Evolutionary conservation across 2,113 vertebrate genomes (phyloP).

Genomic region (Nycticryphes semicollaris): DNA sequence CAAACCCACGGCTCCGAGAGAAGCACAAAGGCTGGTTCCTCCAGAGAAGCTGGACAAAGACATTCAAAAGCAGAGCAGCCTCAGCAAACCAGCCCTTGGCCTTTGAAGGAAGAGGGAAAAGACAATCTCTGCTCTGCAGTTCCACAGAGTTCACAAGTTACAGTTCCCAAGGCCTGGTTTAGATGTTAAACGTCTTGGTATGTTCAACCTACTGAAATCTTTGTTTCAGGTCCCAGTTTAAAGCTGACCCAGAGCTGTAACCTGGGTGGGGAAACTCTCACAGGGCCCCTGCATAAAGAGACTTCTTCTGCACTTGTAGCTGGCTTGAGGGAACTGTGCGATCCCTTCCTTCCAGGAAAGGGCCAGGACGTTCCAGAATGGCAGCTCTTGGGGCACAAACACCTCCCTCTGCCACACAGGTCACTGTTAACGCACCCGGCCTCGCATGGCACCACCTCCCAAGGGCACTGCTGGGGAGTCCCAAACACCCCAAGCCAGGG

Average conservation of each 20-base stretch:
- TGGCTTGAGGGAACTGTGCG: too few relatives aligned
- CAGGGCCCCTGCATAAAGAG: too few relatives aligned
- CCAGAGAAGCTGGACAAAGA: not conserved
- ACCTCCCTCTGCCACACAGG: not conserved
- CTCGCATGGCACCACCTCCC: not conserved
- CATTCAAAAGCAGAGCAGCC: not conserved
- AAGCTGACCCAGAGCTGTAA: not conserved
- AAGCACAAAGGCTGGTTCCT: accelerated
- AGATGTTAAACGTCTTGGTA: not conserved
- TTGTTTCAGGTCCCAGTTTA: too few relatives aligned
- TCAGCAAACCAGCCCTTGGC: accelerated
- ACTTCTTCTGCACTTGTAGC: too few relatives aligned
- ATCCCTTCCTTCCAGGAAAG: not conserved
- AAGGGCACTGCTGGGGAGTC: not conserved
- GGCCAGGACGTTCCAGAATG: accelerated
- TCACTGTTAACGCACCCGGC: not conserved
- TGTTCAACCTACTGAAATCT: not conserved
- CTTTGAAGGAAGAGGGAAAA: not conserved
- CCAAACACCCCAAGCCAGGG: not conserved
- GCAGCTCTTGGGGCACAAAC: not conserved
- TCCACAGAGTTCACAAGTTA: not conserved
- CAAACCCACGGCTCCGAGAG: not conserved
- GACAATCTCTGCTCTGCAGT: not conserved
- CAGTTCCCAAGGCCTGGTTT: not conserved
- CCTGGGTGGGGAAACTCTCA: too few relatives aligned